These are phyloP conservation scores for Hybognathus amarus DNA, from an alignment of 2,797 vertebrate species.

Conservation along the genomic window DNA sequence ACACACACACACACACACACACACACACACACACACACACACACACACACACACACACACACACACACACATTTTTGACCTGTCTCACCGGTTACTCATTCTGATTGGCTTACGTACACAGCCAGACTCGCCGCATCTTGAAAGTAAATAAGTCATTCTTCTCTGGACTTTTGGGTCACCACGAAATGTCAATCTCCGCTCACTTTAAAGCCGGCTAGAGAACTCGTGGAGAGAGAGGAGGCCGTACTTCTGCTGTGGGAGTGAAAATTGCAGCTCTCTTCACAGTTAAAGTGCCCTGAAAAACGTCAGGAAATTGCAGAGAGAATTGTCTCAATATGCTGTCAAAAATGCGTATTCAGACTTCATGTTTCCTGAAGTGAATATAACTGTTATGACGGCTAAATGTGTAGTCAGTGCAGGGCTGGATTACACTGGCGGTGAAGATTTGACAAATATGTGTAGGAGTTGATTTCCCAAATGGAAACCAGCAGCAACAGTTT, in stretches of 20 bases:
- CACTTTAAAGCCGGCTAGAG: slow-evolving; percentile 39
- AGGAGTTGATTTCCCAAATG: not conserved
- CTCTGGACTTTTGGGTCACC: slow-evolving; percentile 20
- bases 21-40: no score
- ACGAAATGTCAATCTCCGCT: slow-evolving; percentile 41
- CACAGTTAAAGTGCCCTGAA: slow-evolving; percentile 28
- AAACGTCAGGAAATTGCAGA: slow-evolving; percentile 43
- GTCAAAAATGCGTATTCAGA: slow-evolving; percentile 39
- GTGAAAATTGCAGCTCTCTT: slow-evolving; percentile 52
- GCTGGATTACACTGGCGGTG: not conserved
- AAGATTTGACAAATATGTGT: slow-evolving; percentile 1
- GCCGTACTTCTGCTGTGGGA: slow-evolving; percentile 28
- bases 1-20: no score
- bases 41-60: no score
- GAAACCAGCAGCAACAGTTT: not conserved
- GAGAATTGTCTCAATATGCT: slow-evolving; percentile 39
- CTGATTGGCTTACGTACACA: slow-evolving; percentile 16
- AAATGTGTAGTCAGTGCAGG: not conserved
- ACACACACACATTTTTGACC: no score
- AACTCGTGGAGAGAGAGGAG: slow-evolving; percentile 1
- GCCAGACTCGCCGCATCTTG: not conserved
- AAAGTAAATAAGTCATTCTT: slow-evolving; percentile 10
- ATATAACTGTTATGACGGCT: slow-evolving; percentile 15
- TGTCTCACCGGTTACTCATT: not conserved
- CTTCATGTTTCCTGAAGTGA: slow-evolving; percentile 20